Percentiles rank a stretch among this genome's conserved stretches.
phyloP scores from a whole-genome alignment of 1,140 invertebrate genomes.

The Tetramorium parvispinum region DNA sequence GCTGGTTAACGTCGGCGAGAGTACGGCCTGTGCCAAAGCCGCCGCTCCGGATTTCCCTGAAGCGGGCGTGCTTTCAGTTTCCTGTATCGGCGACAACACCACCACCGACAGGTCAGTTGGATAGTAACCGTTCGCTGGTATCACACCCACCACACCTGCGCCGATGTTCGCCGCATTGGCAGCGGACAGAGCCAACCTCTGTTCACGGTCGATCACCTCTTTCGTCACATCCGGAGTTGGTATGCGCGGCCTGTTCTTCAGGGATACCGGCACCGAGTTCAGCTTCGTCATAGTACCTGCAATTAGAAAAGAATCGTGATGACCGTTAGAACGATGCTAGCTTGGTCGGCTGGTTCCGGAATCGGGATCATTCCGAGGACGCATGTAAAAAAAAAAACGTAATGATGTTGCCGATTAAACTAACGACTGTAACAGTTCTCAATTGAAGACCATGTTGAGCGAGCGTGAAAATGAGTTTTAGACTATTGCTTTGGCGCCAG shows the following conservation, averaged over 20 bases:
- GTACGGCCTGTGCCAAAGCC: conserved; percentile 90
- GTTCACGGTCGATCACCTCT: conserved; percentile 90
- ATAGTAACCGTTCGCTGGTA: conserved; percentile 86
- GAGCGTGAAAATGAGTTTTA: conserved; percentile 54
- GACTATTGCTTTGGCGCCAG: conserved; percentile 33
- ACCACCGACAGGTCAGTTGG: conserved; percentile 89
- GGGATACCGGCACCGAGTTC: conserved; percentile 88
- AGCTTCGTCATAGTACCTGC: conserved; percentile 88
- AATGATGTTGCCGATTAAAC: conserved; percentile 43
- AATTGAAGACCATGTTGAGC: background rate
- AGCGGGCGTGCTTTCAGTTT: conserved; percentile 89
- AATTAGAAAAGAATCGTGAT: conserved; percentile 55
- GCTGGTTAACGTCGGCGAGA: conserved; percentile 87
- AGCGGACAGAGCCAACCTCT: conserved; percentile 86
- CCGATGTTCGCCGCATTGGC: conserved; percentile 85
- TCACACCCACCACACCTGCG: conserved; percentile 88
- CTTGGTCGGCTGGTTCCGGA: conserved; percentile 13
- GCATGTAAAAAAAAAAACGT: conserved; percentile 29
- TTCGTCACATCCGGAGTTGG: conserved; percentile 94
- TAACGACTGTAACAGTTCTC: conserved; percentile 32
- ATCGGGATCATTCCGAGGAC: conserved; percentile 33
- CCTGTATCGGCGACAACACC: conserved; percentile 92
- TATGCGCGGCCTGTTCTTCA: conserved; percentile 92
- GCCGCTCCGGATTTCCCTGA: conserved; percentile 89
- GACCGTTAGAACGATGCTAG: background rate